Base-by-base conservation (phyloP, 2,888 invertebrate species). In the Chaitophorus viminalis region DNA sequence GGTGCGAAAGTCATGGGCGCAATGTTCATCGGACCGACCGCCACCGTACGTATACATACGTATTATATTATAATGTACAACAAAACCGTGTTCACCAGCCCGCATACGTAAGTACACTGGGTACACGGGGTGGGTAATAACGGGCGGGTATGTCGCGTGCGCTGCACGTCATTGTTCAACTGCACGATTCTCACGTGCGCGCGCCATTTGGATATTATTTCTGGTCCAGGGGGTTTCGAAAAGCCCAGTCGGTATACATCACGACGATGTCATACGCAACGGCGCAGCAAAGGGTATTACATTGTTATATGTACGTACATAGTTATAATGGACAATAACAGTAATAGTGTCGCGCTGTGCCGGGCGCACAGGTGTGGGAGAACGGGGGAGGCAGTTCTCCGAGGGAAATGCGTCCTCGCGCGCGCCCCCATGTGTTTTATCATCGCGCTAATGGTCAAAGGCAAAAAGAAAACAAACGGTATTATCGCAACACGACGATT, bases 361-460 rank as follows among this genome's bases (percentile, higher is more conserved):
- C 1, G 60, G 3, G 21, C 54, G 18, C 5, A 1, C 52, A 4
- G 54, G 17, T 18, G 17, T 21, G 21, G 65, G 5, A n/a, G n/a
- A n/a, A 31, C 25, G 29, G 5, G 14, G 21, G 33, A 36, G 78
- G 17, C n/a, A 31, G 36, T 79, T 65, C 14, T 17, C 8, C 60
- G 60, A 18, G 29, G 25, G 21, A 14, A 70, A 82, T 31, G n/a
- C n/a, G 68, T 72, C 46, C 29, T 68, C 65, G 29, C 68, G 39
- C 70, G 46, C 25, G 46, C 25, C 21, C 52, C 52, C 82, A 18
- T 33, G 74, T 54, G 36, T 74, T 74, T 36, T 82, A 74, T 82
- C 72, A 74, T 74, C 36, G 54, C 5, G 36, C 33, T 74, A 74
- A 82, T 82, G 82, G 52, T 39, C 31, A 72, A 33, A 82, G 46